Base-by-base conservation (phyloP, 2,797 vertebrate genomes). In the Microhierax caerulescens region DNA sequence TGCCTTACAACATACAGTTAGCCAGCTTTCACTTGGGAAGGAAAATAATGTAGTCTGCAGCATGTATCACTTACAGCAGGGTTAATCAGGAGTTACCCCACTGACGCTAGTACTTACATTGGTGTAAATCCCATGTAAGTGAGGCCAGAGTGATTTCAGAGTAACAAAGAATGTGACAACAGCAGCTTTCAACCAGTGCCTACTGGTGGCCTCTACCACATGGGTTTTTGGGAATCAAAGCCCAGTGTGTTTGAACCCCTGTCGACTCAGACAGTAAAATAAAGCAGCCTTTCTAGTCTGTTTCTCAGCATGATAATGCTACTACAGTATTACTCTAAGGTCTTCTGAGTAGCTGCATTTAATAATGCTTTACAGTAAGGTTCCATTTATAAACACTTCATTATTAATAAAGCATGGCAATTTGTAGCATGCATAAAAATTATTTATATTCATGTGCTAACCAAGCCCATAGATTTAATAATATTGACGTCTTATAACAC, bases 381-480 rank as follows among this genome's bases (percentile, higher is more conserved):
- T 96, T 95, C 97, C 85, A 96, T 94, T 98, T 97, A 96, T 50
- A 97, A 95, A 97, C 96, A 96, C 97, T 97, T 96, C 86, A 92
- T 94, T 94, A 95, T 97, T 97, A 93, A 97, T 98, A 98, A 98
- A 97, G 97, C 96, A 96, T 95, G 95, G 95, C 96, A 97, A 97
- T 98, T 94, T 97, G 97, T 95, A 95, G 93, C 84, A 92, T 96
- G 96, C 96, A 97, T 93, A 95, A 97, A 98, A 97, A 97, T 98
- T 97, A 98, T 98, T 98, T 98, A 97, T 98, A 97, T 98, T 98
- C 98, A 98, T 97, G 96, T 96, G 97, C 97, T 98, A 98, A 97
- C 95, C 97, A 97, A 97, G 97, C 97, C 96, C 97, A 97, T 97
- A 98, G 98, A 97, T 98, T 98, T 98, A 98, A 98, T 98, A 98